Evolutionary conservation across 2,888 invertebrate species (phyloP).

Genomic region (Hypercompe scribonia): DNA sequence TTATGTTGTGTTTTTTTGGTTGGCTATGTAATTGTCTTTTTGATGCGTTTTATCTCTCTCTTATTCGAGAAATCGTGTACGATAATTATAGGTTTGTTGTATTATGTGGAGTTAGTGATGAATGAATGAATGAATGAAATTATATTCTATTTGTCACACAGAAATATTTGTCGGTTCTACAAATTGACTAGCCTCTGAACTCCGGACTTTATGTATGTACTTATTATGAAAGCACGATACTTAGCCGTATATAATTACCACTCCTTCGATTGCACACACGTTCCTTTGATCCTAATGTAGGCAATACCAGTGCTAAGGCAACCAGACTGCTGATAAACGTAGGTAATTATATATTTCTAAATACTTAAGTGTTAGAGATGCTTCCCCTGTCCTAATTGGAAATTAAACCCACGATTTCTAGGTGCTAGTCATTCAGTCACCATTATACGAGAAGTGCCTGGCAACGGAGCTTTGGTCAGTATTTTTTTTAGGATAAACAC

Average conservation of each 20-base stretch:
- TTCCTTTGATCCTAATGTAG: too few relatives aligned
- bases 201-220: too few relatives aligned
- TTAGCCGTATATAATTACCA: not conserved
- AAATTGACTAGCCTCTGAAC: too few relatives aligned
- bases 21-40: slow-evolving; percentile 24
- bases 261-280: too few relatives aligned
- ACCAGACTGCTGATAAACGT: not conserved
- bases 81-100: slow-evolving; percentile 10
- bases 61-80: slow-evolving; percentile 3
- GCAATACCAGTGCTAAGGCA: too few relatives aligned
- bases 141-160: not conserved
- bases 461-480: too few relatives aligned
- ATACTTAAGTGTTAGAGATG: too few relatives aligned
- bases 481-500: too few relatives aligned
- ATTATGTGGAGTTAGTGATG: not conserved
- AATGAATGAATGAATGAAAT: not conserved
- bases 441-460: not conserved
- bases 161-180: too few relatives aligned
- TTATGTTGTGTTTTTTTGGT: slow-evolving; percentile 29
- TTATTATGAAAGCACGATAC: not conserved
- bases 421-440: not conserved
- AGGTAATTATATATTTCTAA: too few relatives aligned
- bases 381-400: too few relatives aligned
- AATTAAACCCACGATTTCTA: too few relatives aligned
- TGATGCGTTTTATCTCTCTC: slow-evolving; percentile 12